Evolutionary conservation across 2,797 vertebrate species (phyloP).

Genomic region (Xiphophorus birchmanni): DNA sequence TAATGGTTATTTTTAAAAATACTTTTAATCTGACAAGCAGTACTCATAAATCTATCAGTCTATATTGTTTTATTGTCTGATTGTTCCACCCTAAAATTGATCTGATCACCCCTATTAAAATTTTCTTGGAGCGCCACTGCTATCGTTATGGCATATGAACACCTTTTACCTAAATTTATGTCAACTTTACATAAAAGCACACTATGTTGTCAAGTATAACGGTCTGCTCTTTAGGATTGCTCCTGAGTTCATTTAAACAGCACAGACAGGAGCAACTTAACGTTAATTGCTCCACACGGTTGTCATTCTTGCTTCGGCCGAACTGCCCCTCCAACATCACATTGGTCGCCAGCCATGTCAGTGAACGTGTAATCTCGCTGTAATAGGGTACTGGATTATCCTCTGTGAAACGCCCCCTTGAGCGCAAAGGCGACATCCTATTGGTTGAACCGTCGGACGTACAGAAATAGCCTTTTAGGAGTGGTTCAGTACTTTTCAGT

Average conservation of each 20-base stretch:
- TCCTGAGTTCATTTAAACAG: slow-evolving; percentile 21
- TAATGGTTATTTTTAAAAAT: not conserved
- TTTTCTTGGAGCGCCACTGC: not conserved
- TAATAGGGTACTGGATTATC: slow-evolving; percentile 57
- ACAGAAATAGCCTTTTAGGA: fast-evolving
- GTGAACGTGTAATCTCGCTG: slow-evolving; percentile 45
- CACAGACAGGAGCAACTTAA: slow-evolving; percentile 5
- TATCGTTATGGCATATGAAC: not conserved
- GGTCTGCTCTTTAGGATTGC: slow-evolving; percentile 11
- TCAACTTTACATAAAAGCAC: not conserved
- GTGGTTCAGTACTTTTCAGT: slow-evolving; percentile 65
- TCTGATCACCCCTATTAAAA: not conserved
- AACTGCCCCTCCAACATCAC: slow-evolving; percentile 33
- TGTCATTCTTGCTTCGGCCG: slow-evolving; percentile 62
- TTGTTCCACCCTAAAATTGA: not conserved
- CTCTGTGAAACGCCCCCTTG: slow-evolving; percentile 44
- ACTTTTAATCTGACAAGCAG: not conserved
- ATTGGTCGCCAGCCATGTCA: slow-evolving; percentile 72
- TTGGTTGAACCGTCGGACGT: slow-evolving; percentile 56
- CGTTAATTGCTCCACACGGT: slow-evolving; percentile 57
- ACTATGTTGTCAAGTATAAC: slow-evolving; percentile 4
- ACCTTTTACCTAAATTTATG: not conserved
- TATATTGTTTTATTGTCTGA: not conserved
- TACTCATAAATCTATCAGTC: not conserved
- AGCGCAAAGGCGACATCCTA: slow-evolving; percentile 34